Evolutionary conservation across 2,113 vertebrate genomes (phyloP).

Genomic region (Silurus asotus): DNA sequence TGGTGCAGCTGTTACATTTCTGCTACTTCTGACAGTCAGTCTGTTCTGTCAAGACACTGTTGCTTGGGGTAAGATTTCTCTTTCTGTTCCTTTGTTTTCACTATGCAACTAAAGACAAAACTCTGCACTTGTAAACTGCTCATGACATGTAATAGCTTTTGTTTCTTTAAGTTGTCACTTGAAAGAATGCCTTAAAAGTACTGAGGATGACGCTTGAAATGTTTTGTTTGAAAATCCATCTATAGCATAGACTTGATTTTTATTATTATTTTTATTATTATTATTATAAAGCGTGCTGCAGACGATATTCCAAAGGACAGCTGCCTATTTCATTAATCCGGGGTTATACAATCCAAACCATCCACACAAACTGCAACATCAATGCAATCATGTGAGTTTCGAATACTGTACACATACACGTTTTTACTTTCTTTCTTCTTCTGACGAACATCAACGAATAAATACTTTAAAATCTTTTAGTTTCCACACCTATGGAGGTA

Average conservation of each 20-base stretch:
- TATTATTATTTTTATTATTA: background rate
- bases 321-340: background rate
- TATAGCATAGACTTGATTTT: background rate
- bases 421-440: background rate
- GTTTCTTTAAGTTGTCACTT: background rate
- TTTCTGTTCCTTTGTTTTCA: background rate
- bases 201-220: background rate
- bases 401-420: background rate
- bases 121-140: background rate
- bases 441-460: background rate
- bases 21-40: conserved; percentile 51
- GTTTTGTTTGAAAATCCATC: background rate
- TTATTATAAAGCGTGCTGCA: conserved; percentile 61
- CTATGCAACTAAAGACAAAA: background rate
- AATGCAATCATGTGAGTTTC: conserved; percentile 60
- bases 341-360: conserved; percentile 64
- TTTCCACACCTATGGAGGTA: conserved; percentile 60
- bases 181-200: background rate
- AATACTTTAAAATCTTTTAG: conserved; percentile 42
- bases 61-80: conserved; percentile 55
- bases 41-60: conserved; percentile 40
- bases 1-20: conserved; percentile 16
- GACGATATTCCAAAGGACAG: conserved; percentile 37
- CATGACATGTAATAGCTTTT: background rate
- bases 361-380: conserved; percentile 54